phyloP scores from a whole-genome alignment of 2,888 invertebrate genomes.

The Panopea generosa region DNA sequence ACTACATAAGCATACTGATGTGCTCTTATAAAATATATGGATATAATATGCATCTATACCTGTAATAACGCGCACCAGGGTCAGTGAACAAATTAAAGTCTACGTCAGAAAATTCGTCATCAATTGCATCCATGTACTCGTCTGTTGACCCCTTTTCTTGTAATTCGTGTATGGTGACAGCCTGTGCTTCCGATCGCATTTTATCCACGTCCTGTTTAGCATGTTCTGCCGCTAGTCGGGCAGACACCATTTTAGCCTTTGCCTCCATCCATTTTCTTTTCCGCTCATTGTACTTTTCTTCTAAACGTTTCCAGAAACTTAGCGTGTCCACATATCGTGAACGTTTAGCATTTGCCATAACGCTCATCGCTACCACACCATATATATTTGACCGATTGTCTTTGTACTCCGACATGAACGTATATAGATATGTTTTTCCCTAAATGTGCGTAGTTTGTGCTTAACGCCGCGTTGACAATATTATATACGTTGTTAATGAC shows the following conservation, averaged over 20 bases:
- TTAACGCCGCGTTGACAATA: too few relatives aligned
- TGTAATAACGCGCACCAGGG: constrained; percentile 30
- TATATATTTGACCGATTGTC: neutral
- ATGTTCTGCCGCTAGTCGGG: constrained; percentile 8
- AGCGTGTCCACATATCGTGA: constrained; percentile 12
- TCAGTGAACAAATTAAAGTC: constrained; percentile 40
- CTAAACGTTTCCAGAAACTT: constrained; percentile 38
- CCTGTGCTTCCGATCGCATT: neutral
- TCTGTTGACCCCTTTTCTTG: neutral
- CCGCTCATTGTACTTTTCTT: constrained; percentile 22
- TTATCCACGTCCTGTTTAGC: neutral
- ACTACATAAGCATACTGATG: too few relatives aligned
- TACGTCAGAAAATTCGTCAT: constrained; percentile 53
- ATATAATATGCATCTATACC: too few relatives aligned
- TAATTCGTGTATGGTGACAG: neutral
- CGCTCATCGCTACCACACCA: constrained; percentile 28
- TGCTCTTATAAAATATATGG: too few relatives aligned
- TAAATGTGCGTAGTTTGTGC: too few relatives aligned
- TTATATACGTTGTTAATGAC: too few relatives aligned
- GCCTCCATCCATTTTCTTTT: constrained; percentile 37
- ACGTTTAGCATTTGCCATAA: neutral
- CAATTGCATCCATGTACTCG: neutral
- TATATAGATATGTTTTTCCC: too few relatives aligned
- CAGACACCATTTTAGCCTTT: constrained; percentile 16
- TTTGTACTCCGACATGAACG: too few relatives aligned